These are phyloP conservation scores for Prunella strophiata DNA, from an alignment of 2,797 vertebrate species.

Conservation along the genomic window DNA sequence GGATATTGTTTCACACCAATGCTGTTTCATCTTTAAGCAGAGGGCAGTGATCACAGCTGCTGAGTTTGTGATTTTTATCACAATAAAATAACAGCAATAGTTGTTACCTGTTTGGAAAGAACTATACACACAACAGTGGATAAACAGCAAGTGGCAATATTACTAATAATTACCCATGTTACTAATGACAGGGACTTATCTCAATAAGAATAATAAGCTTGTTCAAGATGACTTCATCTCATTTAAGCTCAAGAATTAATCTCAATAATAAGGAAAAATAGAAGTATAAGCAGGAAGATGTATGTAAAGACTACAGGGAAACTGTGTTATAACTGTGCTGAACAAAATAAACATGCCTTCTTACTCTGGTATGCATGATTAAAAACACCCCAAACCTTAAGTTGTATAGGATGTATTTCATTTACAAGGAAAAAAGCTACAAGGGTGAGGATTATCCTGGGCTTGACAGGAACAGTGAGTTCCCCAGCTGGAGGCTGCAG, in stretches of 20 bases:
- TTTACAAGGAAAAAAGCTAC: neutral
- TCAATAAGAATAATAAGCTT: neutral
- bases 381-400: neutral
- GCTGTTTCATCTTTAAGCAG: neutral
- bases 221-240: neutral
- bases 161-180: neutral
- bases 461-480: neutral
- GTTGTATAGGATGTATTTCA: neutral
- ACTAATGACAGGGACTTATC: neutral
- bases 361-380: fast-evolving
- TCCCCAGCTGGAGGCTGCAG: neutral
- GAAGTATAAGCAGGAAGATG: neutral
- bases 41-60: neutral
- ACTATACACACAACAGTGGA: neutral
- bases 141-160: neutral
- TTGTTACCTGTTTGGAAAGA: neutral
- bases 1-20: neutral
- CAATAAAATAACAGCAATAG: neutral
- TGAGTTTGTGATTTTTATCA: neutral
- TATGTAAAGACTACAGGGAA: neutral
- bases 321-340: neutral
- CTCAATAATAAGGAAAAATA: neutral
- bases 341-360: fast-evolving
- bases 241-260: neutral
- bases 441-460: neutral